These are phyloP conservation scores for Oscheius sp. DNA, from an alignment of 2,888 invertebrate species.

Conservation along the genomic window DNA sequence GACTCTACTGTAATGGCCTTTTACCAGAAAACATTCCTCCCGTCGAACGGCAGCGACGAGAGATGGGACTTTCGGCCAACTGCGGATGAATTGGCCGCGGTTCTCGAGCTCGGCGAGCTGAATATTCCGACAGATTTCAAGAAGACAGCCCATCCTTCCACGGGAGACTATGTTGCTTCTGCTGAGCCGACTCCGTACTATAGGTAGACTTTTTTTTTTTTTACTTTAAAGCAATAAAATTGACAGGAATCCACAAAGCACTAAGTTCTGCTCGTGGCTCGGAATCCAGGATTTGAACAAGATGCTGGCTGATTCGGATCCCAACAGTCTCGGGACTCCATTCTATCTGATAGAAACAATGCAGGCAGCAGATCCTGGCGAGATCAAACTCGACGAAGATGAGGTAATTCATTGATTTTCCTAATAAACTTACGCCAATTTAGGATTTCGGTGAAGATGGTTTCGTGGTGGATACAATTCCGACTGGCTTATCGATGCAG, in stretches of 20 bases:
- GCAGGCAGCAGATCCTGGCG: conserved; percentile 7
- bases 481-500: neutral
- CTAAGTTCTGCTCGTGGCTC: conserved; percentile 64
- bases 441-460: conserved; percentile 53
- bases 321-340: conserved; percentile 44
- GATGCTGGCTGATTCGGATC: conserved; percentile 50
- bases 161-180: neutral
- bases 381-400: conserved; percentile 41
- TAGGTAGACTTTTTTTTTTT: neutral
- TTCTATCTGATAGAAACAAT: conserved; percentile 43
- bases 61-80: conserved; percentile 64
- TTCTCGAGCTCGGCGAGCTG: conserved; percentile 80
- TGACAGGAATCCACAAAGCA: conserved; percentile 67
- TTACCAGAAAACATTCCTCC: conserved; percentile 83
- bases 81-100: conserved; percentile 77
- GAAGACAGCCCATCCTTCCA: conserved; percentile 80
- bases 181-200: conserved; percentile 5
- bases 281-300: conserved; percentile 67
- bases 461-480: conserved; percentile 53
- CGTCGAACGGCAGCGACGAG: conserved; percentile 82
- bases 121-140: conserved; percentile 84
- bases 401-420: neutral
- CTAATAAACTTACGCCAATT: neutral
- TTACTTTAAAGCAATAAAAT: conserved; percentile 1
- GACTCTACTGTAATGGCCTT: neutral